Base-by-base conservation (phyloP, 2,113 vertebrate genomes). In the Barnardius zonarius region DNA sequence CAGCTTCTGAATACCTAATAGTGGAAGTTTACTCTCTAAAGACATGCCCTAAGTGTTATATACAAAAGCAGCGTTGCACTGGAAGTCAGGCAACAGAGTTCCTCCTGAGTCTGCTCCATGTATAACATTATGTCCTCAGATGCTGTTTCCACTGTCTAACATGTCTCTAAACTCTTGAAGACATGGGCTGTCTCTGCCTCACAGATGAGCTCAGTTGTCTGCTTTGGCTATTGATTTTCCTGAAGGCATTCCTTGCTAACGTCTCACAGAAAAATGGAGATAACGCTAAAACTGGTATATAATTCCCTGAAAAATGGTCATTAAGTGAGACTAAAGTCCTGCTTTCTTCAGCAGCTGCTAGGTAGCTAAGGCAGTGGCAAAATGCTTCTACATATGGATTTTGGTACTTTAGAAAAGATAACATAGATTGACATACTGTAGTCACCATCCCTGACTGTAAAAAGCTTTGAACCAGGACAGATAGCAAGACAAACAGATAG, bases 181-280 rank as follows among this genome's bases (percentile, higher is more conserved):
- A 74, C 43, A 64, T 35, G 6, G 27, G 4, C n/a, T 59, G 15
- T 59, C 59, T 81, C 64, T 82, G 39, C 52, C 62, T 80, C 79
- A 80, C 5, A 62, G 25, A 15, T 77, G 24, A 90, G 37, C 9
- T 88, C 6, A 1, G 25, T 46, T 90, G 49, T 66, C 88, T 93
- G 70, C 64, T 86, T 91, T 49, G 19, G 61, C 51, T 92, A 86
- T 88, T 64, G 73, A 84, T 92, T 92, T 90, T 93, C 55, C 49
- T 73, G 17, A 30, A 93, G 84, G 24, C 37, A 74, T 77, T 77
- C 1, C 23, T 33, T 92, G 64, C 55, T 75, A 86, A 55, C 9
- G 51, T 64, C 61, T 91, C 55, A 78, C 23, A 83, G 46, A 72
- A 31, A 94, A 91, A 90, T 51, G 23, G 51, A 83, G 54, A 88